Evolutionary conservation across 2,888 invertebrate genomes (phyloP), one percentile per base, ranked within the genome.

Genomic region (Caenorhabditis doughertyi): DNA sequence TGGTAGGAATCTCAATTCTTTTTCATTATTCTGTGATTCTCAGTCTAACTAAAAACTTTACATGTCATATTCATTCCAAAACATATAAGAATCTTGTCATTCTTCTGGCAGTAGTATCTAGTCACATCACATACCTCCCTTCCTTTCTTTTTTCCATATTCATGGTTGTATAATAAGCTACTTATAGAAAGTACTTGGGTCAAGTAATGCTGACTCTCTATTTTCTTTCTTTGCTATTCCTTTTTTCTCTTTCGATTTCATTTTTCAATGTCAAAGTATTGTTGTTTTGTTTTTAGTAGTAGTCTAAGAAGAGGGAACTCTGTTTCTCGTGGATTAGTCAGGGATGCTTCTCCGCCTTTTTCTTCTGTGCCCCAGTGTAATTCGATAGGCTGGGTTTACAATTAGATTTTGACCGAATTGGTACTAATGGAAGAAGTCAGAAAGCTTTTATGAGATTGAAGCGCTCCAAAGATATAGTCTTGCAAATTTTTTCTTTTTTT

Each of bases 121-220:
- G 53, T 29, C 67, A 32, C 51, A 42, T 55, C 23, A 53, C 3
- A 56, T 32, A 44, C 70, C 70, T 56, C 58, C 44, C 56, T 27
- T 47, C 21, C 27, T 29, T 67, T 39, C 35, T 25, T 68, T 60
- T 76, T 76, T 68, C n/a, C 49, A 58, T 76, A 49, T 39, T 58
- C 60, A 49, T 44, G 25, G 56, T 56, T 44, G 60, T 80, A 72
- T 72, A 80, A 80, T 80, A 80, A 80, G 79, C 79, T 80, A 80
- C 79, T 80, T 80, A 80, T 72, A 44, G 56, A 80, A 73, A 72
- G 77, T 77, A 77, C 77, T 70, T 77, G 77, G 77, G 77, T 77
- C 77, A 77, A 77, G 77, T 76, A 76, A 76, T 58, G 67, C 67
- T 47, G 74, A 64, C 74, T 67, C 58, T 58, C 55, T 27, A 44